Evolutionary conservation across 2,888 invertebrate species (phyloP), one percentile per base, ranked within the genome.

Genomic region (Amphimallon solstitiale): DNA sequence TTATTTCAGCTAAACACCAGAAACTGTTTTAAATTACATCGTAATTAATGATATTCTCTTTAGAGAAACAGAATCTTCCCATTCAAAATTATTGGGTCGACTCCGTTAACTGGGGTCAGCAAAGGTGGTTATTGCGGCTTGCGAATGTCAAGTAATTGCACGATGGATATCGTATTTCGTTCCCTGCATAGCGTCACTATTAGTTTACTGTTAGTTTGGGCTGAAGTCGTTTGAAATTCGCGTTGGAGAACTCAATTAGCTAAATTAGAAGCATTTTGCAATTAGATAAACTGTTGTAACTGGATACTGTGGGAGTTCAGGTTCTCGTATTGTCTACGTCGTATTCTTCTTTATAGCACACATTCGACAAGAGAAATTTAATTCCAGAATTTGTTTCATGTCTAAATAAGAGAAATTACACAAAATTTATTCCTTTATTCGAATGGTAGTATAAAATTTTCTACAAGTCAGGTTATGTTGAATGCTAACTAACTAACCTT

Each of bases 41-140:
- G 29, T 49, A 49, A 49, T 49, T 49, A 49, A 49, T 49, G 23
- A 49, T 49, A 21, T 12, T 29, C 48, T 14, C 23, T 14, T 14
- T 12, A 5, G 14, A 21, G 29, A 12, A 14, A 14, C 29, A 2
- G 29, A 49, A 49, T 49, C 12, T 49, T 49, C 48, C 48, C 23
- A 49, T 45, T 17, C 23, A 23, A 29, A 23, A 12, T 29, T 49
- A 49, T 49, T 29, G 23, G 29, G 23, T 49, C 48, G n/a, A 23
- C n/a, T 49, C 48, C 21, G 14, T 49, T 49, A 49, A 49, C 48
- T 14, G 14, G 48, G 23, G 12, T 29, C 48, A 29, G 48, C 48
- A 49, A 49, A 49, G 48, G 23, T 49, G 48, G 48, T 49, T 49
- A 49, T 49, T 49, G 48, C 48, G 48, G 48, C 48, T 49, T 49